A percentile compares a stretch with the other conserved stretches of the same genome.
These are phyloP conservation scores for Sebastes aleutianus DNA, from an alignment of 2,797 vertebrate species.

Conservation along the genomic window DNA sequence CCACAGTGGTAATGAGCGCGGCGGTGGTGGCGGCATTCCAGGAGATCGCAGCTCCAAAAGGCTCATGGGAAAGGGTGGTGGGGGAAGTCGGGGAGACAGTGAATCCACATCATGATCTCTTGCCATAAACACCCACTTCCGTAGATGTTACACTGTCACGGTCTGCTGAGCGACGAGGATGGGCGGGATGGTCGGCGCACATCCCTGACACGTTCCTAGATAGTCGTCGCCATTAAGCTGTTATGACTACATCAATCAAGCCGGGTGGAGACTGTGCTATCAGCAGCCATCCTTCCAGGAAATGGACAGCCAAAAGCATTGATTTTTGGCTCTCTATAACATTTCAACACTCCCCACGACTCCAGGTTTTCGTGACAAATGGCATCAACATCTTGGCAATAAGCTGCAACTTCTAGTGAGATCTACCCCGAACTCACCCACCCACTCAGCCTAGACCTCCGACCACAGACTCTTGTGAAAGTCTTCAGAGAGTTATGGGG, in stretches of 20 bases:
- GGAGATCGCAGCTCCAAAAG: conserved; percentile 72
- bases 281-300: conserved; percentile 39
- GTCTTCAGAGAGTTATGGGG: conserved; percentile 74
- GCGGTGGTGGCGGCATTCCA: conserved; percentile 73
- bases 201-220: conserved; percentile 44
- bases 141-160: conserved; percentile 62
- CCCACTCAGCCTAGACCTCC: conserved; percentile 56
- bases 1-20: conserved; percentile 83
- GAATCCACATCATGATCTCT: conserved; percentile 71
- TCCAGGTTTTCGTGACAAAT: conserved; percentile 49
- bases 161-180: conserved; percentile 63
- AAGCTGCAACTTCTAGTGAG: conserved; percentile 31
- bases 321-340: conserved; percentile 6
- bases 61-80: conserved; percentile 81
- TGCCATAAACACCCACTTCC: conserved; percentile 77
- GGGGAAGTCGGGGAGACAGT: conserved; percentile 77
- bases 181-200: conserved; percentile 61
- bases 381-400: conserved; percentile 47
- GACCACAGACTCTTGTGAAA: conserved; percentile 77
- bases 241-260: conserved; percentile 57
- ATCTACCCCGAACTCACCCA: conserved; percentile 39
- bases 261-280: conserved; percentile 57
- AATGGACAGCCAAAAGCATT: conserved; percentile 28
- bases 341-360: conserved; percentile 42
- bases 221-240: conserved; percentile 50